Evolutionary conservation across 2,113 vertebrate genomes (phyloP).

Genomic region (Athene cunicularia): DNA sequence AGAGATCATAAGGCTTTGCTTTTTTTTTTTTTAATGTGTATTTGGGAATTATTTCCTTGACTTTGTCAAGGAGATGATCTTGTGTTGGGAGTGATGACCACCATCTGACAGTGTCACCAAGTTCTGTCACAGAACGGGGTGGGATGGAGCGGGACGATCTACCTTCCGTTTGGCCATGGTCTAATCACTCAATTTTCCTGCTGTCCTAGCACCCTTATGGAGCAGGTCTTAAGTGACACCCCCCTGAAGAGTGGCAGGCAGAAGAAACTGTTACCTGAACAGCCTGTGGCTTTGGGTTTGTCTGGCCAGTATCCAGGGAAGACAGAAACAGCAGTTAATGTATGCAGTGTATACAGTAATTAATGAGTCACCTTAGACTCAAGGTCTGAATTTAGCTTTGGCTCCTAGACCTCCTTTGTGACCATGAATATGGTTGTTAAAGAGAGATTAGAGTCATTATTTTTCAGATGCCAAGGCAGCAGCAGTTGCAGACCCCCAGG

Average conservation of each 20-base stretch:
- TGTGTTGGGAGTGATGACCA: accelerated
- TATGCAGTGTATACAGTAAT: neutral
- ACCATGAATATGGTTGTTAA: neutral
- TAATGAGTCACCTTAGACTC: neutral
- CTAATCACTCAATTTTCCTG: neutral
- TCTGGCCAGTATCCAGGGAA: neutral
- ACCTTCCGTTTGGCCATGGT: accelerated
- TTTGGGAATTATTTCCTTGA: neutral
- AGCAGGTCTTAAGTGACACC: neutral
- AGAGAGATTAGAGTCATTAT: neutral
- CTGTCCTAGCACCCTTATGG: too few relatives aligned
- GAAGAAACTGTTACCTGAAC: neutral
- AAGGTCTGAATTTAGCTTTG: neutral
- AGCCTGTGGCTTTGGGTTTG: neutral
- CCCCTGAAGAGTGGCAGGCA: neutral
- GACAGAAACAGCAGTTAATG: neutral
- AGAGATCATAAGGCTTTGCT: neutral
- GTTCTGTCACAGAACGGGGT: accelerated
- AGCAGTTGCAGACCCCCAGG: neutral
- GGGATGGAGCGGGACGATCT: neutral
- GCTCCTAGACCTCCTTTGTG: neutral
- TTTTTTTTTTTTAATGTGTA: neutral
- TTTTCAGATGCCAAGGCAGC: neutral
- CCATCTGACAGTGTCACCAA: neutral
- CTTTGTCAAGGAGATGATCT: neutral